Base-by-base conservation (phyloP, 1,140 invertebrate genomes). In the Bombus haemorrhoidalis region DNA sequence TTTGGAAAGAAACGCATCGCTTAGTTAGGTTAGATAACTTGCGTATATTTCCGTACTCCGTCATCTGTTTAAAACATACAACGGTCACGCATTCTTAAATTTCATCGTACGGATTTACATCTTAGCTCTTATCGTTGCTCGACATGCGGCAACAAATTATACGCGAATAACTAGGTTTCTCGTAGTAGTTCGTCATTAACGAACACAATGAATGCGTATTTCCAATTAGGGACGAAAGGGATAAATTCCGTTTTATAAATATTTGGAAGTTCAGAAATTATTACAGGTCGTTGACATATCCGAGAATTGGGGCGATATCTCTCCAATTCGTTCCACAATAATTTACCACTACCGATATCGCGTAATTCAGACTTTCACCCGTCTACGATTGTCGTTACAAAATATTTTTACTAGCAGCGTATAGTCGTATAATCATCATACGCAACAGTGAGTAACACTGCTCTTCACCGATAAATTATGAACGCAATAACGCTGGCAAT, bases 51-150 rank as follows among this genome's bases (percentile, higher is more conserved):
- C 43, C 41, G 53, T 72, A 80, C 59, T 73, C 76, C 86, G 39
- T 79, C 62, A 64, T 79, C 43, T 39, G 62, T 34, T 43, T 37
- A 64, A 81, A 88, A 84, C 69, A 74, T 80, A 53, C 37, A 66
- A 72, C 41, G 37, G 75, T 77, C 74, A 76, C 73, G 86, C 69
- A 39, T 53, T 62, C 72, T 87, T 53, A 80, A 76, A 75, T 81
- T 79, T 69, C 39, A 32, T 62, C 47, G 84, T 62, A 75, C 69
- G n/a, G 32, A n/a, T 28, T 22, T 53, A 84, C 75, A 75, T 87
- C 68, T 71, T 75, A 75, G 87, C 79, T 87, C 74, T 72, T n/a
- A 68, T 64, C 80, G 77, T 3, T 18, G 9, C 12, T 32, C 18
- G 3, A 3, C 37, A 25, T 5, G 22, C 15, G 3, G 5, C 13